These are phyloP conservation scores for Anastrepha obliqua DNA, from an alignment of 1,140 invertebrate species.

Conservation along the genomic window DNA sequence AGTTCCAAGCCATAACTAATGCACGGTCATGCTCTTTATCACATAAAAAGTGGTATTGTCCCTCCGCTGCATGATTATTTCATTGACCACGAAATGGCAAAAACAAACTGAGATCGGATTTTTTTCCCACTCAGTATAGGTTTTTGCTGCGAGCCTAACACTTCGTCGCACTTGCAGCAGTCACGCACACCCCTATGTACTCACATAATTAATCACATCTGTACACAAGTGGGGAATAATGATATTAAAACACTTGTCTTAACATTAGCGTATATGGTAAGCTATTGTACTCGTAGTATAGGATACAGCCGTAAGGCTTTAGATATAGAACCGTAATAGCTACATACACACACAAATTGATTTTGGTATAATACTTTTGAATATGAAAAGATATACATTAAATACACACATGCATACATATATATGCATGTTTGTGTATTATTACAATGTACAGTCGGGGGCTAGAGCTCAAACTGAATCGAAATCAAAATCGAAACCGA, in stretches of 20 bases:
- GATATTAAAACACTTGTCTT: slow-evolving; percentile 10
- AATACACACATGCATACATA: neutral
- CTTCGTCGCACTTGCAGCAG: neutral
- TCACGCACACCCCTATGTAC: neutral
- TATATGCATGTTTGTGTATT: neutral
- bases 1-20: no score
- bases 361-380: slow-evolving; percentile 21
- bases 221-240: neutral
- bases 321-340: slow-evolving; percentile 5
- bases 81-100: neutral
- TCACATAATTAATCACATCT: neutral
- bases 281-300: slow-evolving; percentile 44
- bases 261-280: neutral
- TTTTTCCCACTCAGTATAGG: no score
- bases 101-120: no score
- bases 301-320: slow-evolving; percentile 28
- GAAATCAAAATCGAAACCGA: slow-evolving; percentile 10
- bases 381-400: neutral
- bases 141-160: neutral
- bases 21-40: no score
- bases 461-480: neutral
- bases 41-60: no score
- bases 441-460: neutral
- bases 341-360: neutral
- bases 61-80: neutral